These are phyloP conservation scores for Leucoraja ocellata DNA, from an alignment of 2,797 vertebrate genomes.

Conservation along the genomic window DNA sequence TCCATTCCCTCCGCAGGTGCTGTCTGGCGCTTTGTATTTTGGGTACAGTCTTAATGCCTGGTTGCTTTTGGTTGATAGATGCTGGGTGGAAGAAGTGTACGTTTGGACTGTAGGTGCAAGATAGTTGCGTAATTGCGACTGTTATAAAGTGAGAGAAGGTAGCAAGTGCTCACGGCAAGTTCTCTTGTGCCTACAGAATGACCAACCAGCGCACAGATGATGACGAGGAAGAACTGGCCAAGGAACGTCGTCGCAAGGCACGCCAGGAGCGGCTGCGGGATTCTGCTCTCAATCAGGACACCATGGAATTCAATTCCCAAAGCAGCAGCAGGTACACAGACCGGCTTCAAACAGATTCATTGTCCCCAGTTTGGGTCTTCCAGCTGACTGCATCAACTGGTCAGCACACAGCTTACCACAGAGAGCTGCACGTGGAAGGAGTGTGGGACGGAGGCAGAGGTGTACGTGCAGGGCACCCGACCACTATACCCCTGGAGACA, in stretches of 20 bases:
- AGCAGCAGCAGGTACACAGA: conserved; percentile 76
- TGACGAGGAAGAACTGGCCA: conserved; percentile 87
- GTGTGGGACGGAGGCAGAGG: not conserved
- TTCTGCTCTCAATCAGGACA: conserved; percentile 56
- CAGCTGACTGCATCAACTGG: not conserved
- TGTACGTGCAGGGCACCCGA: not conserved
- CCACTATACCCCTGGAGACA: not conserved
- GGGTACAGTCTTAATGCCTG: too few relatives aligned
- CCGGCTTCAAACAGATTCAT: not conserved
- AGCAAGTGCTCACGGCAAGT: not conserved
- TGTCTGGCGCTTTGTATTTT: too few relatives aligned
- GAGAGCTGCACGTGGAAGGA: not conserved
- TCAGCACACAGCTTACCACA: not conserved
- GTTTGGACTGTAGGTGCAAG: not conserved
- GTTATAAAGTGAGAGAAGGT: not conserved
- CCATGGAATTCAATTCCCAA: conserved; percentile 67
- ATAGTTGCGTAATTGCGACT: not conserved
- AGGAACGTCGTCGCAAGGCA: conserved; percentile 84
- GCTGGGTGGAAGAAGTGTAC: not conserved
- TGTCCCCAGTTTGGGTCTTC: not conserved
- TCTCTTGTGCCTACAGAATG: conserved; percentile 59
- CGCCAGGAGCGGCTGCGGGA: conserved; percentile 84
- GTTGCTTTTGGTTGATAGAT: too few relatives aligned
- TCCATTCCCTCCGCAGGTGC: too few relatives aligned
- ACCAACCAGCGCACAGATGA: conserved; percentile 74